Percentiles rank a stretch among this genome's conserved stretches.
Evolutionary conservation across 2,888 invertebrate species (phyloP).

Genomic region (Rhogogaster chlorosoma): DNA sequence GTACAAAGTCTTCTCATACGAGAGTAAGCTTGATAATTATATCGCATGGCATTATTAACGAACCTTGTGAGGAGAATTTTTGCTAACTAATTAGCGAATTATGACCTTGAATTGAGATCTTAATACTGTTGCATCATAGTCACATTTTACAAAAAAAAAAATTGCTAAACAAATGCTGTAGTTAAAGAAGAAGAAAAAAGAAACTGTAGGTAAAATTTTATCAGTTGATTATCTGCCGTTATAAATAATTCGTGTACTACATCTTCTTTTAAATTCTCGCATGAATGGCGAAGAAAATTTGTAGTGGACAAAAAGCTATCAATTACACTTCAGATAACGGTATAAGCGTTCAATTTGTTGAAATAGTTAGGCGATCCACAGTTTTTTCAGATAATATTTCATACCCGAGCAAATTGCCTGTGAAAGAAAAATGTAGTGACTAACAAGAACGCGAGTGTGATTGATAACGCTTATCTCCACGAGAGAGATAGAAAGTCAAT

Average conservation of each 20-base stretch:
- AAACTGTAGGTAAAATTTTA: background rate
- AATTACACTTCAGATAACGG: too few relatives aligned
- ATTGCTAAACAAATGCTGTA: background rate
- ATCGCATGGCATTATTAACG: background rate
- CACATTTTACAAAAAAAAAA: background rate
- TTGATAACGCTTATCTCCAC: background rate
- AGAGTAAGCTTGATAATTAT: background rate
- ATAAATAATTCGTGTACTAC: background rate
- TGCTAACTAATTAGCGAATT: background rate
- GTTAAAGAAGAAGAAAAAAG: background rate
- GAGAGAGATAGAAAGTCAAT: background rate
- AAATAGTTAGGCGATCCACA: background rate
- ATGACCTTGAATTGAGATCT: background rate
- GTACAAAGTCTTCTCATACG: background rate
- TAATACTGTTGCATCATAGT: background rate
- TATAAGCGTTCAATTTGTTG: background rate
- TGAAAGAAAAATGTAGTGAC: background rate
- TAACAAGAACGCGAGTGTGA: background rate
- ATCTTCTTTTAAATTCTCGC: too few relatives aligned
- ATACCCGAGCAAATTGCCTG: background rate
- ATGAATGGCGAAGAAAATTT: too few relatives aligned
- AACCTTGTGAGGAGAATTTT: background rate
- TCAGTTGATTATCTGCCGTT: background rate
- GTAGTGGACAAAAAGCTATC: too few relatives aligned
- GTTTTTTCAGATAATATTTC: background rate